Evolutionary conservation across 2,888 invertebrate species (phyloP).

Genomic region (Rhimphoctona megacephalus): DNA sequence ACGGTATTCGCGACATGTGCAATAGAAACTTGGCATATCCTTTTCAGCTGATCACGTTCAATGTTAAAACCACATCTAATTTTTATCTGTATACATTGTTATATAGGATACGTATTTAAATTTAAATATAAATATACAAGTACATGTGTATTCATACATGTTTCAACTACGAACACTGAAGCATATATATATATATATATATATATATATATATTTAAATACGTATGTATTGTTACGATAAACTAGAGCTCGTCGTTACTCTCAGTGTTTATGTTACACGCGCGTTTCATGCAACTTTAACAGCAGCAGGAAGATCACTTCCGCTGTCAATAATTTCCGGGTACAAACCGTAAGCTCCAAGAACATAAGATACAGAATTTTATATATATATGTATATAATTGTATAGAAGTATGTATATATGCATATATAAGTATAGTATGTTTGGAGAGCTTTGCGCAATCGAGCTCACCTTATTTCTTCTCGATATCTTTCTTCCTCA

Average conservation of each 20-base stretch:
- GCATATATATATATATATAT: not conserved
- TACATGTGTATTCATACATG: slow-evolving; percentile 5
- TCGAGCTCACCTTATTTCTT: slow-evolving; percentile 61
- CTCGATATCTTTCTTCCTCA: slow-evolving; percentile 65
- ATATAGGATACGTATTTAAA: not conserved
- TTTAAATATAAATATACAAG: not conserved
- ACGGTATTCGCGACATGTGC: slow-evolving; percentile 26
- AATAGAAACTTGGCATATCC: slow-evolving; percentile 44
- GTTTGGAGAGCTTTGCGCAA: slow-evolving; percentile 65
- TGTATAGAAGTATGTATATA: not conserved
- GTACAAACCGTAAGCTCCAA: slow-evolving; percentile 25
- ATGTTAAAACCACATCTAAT: slow-evolving; percentile 43
- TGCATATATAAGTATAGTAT: not conserved
- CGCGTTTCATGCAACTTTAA: slow-evolving; percentile 38
- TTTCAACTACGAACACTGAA: not conserved
- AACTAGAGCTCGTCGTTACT: slow-evolving; percentile 50
- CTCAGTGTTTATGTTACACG: slow-evolving; percentile 46
- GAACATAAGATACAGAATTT: slow-evolving; percentile 20
- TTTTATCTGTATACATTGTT: not conserved
- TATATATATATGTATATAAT: slow-evolving; percentile 15
- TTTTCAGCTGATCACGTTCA: slow-evolving; percentile 54
- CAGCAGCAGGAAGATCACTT: slow-evolving; percentile 62
- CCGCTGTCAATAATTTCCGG: slow-evolving; percentile 66
- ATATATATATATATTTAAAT: no score
- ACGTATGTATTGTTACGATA: slow-evolving; percentile 35